Percentiles rank a stretch among this genome's conserved stretches.
Conservation (phyloP, 2,888 invertebrate species). For the Aphodius granarius region DNA sequence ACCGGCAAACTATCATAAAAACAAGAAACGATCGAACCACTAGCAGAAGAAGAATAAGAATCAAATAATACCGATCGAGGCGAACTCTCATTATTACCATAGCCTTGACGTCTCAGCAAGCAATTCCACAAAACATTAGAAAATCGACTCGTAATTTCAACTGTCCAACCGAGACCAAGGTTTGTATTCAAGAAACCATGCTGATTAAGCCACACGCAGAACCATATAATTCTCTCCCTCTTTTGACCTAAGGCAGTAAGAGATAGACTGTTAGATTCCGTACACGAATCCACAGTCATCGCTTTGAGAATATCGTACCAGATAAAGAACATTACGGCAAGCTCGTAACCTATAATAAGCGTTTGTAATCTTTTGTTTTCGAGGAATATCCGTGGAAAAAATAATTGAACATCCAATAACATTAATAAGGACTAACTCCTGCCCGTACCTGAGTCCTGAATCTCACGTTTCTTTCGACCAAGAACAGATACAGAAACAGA, state of each 20-base stretch:
- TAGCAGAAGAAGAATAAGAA: not conserved
- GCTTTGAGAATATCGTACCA: too few relatives aligned
- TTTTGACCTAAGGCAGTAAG: too few relatives aligned
- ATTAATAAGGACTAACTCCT: not conserved
- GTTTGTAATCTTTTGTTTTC: not conserved
- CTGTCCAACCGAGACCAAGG: not conserved
- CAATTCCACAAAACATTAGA: not conserved
- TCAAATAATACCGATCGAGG: not conserved
- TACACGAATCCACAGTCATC: too few relatives aligned
- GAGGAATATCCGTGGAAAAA: not conserved
- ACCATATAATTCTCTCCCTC: too few relatives aligned
- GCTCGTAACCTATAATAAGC: not conserved
- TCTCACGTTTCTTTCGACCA: not conserved
- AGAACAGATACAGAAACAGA: not conserved
- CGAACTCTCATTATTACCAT: not conserved
- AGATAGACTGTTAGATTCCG: too few relatives aligned
- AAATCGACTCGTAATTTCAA: not conserved
- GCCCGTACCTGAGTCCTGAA: not conserved
- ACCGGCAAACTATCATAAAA: not conserved
- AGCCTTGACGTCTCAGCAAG: not conserved
- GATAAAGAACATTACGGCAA: not conserved
- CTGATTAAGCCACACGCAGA: too few relatives aligned
- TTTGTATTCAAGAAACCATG: too few relatives aligned
- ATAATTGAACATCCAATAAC: not conserved
- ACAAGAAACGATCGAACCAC: not conserved